Conservation (phyloP, 2,888 invertebrate species). For the Apamea epomidion region DNA sequence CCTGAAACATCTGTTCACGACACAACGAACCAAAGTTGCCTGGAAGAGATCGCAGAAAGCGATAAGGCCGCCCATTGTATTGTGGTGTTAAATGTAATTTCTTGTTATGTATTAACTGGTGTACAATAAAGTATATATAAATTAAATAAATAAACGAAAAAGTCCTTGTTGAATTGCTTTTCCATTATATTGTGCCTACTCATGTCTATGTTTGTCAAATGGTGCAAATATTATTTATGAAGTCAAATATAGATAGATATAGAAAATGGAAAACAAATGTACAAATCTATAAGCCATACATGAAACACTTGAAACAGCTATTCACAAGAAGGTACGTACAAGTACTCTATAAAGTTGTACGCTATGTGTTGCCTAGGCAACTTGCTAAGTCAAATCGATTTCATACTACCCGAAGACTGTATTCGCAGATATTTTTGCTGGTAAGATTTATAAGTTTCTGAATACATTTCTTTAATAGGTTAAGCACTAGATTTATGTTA, state of each 20-base stretch:
- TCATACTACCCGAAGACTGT: conserved; percentile 27
- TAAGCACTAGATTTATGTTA: conserved; percentile 18
- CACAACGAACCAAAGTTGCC: not conserved
- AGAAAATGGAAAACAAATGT: not conserved
- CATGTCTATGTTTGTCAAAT: not conserved
- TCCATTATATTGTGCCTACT: not conserved
- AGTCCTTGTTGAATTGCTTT: not conserved
- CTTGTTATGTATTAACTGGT: not conserved
- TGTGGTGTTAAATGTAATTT: not conserved
- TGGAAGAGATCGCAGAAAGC: not conserved
- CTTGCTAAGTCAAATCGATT: conserved; percentile 66
- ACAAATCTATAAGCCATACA: conserved; percentile 9
- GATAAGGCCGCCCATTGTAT: not conserved
- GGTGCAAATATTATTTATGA: not conserved
- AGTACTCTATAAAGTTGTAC: conserved; percentile 38
- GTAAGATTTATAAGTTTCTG: conserved; percentile 58
- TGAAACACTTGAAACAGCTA: conserved; percentile 30
- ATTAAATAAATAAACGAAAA: not conserved
- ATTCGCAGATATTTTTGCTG: conserved; percentile 49
- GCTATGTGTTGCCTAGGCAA: conserved; percentile 65
- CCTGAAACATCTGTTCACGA: not conserved
- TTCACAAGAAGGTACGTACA: conserved; percentile 14
- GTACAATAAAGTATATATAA: not conserved
- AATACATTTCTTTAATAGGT: conserved; percentile 15
- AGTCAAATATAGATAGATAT: not conserved